These are phyloP conservation scores for Eucidaris tribuloides DNA, from an alignment of 35 echinoderm and acorn worm genomes.

Conservation along the genomic window DNA sequence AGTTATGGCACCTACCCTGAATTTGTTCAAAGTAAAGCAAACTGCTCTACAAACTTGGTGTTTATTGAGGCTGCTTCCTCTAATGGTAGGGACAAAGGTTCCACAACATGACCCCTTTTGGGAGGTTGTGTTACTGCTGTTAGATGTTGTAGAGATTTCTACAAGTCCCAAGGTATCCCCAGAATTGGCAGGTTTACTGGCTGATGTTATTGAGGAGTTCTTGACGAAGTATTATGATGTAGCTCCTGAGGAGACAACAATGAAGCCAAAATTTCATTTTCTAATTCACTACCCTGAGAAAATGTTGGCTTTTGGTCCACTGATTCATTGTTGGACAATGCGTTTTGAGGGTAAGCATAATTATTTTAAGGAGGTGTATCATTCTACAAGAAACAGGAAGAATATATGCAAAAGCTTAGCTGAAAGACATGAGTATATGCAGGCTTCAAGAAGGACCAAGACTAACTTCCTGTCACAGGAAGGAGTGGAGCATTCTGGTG, in stretches of 20 bases:
- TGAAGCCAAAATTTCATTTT: slow-evolving; percentile 59
- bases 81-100: slow-evolving; percentile 39
- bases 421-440: slow-evolving; percentile 26
- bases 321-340: slow-evolving; percentile 57
- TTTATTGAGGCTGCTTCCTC: slow-evolving; percentile 39
- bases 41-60: slow-evolving; percentile 46
- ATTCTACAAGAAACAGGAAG: slow-evolving; percentile 26
- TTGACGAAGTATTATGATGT: slow-evolving; percentile 6
- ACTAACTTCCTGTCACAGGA: slow-evolving; percentile 3
- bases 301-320: slow-evolving; percentile 51
- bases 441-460: slow-evolving; percentile 5
- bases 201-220: slow-evolving; percentile 48
- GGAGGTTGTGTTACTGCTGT: slow-evolving; percentile 14
- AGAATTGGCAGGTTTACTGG: slow-evolving; percentile 25
- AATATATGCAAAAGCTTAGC: slow-evolving; percentile 33
- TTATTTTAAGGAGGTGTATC: slow-evolving; percentile 22
- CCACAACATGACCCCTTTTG: slow-evolving; percentile 20
- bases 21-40: slow-evolving; percentile 50
- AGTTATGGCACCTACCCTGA: not conserved
- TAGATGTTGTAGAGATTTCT: slow-evolving; percentile 46
- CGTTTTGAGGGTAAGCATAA: slow-evolving; percentile 54
- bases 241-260: not conserved
- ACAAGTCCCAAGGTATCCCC: slow-evolving; percentile 18
- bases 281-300: slow-evolving; percentile 31
- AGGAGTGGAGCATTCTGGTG: slow-evolving; percentile 1